Conservation (phyloP, 1,140 invertebrate genomes). For the Trichonephila inaurata region DNA sequence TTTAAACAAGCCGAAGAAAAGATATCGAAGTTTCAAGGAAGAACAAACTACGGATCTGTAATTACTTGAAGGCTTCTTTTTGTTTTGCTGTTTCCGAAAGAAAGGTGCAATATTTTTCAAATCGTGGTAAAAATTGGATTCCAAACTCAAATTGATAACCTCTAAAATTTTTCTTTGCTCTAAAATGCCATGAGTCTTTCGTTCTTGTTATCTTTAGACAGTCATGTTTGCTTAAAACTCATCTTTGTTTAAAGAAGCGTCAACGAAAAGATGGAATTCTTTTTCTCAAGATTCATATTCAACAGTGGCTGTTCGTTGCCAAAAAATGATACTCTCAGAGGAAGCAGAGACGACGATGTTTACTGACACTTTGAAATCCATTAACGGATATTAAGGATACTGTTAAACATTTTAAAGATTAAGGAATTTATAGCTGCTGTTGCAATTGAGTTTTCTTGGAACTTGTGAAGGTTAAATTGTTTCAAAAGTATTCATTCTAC, state of each 20-base stretch:
- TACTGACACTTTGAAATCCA: no score
- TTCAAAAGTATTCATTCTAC: no score
- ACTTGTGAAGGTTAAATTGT: no score
- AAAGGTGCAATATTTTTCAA: slow-evolving; percentile 1
- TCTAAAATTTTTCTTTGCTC: background rate
- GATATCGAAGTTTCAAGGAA: slow-evolving; percentile 18
- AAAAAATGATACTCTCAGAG: no score
- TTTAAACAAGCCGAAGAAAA: background rate
- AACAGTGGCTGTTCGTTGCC: no score
- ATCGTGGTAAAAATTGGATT: background rate
- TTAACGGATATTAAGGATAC: no score
- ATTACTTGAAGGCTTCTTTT: background rate
- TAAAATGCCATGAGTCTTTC: background rate
- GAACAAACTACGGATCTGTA: background rate
- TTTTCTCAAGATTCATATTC: background rate
- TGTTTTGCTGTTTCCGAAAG: background rate
- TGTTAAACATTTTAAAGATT: no score
- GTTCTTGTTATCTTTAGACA: background rate
- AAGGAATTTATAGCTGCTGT: no score
- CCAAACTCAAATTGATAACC: background rate
- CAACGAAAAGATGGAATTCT: background rate
- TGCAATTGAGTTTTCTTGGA: no score
- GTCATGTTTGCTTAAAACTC: background rate
- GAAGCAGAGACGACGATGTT: no score
- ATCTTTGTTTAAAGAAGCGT: background rate